Conservation (phyloP, 2,797 vertebrate species). For the Hypotaenidia okinawae region DNA sequence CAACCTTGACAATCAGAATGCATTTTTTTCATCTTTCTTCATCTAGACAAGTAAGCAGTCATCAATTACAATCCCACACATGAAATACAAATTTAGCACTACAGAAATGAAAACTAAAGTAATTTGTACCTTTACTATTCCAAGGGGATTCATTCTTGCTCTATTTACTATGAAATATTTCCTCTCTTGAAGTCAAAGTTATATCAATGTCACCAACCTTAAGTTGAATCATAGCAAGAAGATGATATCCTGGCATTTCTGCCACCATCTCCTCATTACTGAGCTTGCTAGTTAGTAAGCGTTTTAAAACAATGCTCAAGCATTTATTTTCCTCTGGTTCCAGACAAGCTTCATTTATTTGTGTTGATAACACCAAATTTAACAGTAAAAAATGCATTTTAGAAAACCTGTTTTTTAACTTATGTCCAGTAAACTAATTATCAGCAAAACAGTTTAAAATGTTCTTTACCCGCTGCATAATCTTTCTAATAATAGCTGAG, state of each 20-base stretch:
- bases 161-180: slow-evolving; percentile 77
- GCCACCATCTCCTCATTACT: slow-evolving; percentile 64
- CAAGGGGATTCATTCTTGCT: slow-evolving; percentile 74
- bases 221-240: slow-evolving; percentile 66
- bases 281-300: slow-evolving; percentile 65
- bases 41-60: slow-evolving; percentile 73
- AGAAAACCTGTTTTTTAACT: slow-evolving; percentile 27
- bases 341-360: slow-evolving; percentile 8
- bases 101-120: slow-evolving; percentile 79
- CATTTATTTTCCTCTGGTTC: slow-evolving; percentile 34
- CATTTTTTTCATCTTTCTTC: slow-evolving; percentile 68
- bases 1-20: slow-evolving; percentile 74
- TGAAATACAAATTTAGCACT: slow-evolving; percentile 78
- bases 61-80: slow-evolving; percentile 74
- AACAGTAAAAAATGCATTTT: neutral
- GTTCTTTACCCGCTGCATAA: slow-evolving; percentile 15
- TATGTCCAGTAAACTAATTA: neutral
- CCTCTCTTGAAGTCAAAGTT: slow-evolving; percentile 76
- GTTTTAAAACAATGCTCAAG: slow-evolving; percentile 60
- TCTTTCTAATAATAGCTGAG: slow-evolving; percentile 34
- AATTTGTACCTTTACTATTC: slow-evolving; percentile 80
- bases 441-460: slow-evolving; percentile 27
- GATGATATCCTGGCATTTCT: slow-evolving; percentile 60
- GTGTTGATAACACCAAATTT: neutral
- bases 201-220: slow-evolving; percentile 74